Evolutionary conservation across 2,888 invertebrate species (phyloP).

Genomic region (Neria commutata): DNA sequence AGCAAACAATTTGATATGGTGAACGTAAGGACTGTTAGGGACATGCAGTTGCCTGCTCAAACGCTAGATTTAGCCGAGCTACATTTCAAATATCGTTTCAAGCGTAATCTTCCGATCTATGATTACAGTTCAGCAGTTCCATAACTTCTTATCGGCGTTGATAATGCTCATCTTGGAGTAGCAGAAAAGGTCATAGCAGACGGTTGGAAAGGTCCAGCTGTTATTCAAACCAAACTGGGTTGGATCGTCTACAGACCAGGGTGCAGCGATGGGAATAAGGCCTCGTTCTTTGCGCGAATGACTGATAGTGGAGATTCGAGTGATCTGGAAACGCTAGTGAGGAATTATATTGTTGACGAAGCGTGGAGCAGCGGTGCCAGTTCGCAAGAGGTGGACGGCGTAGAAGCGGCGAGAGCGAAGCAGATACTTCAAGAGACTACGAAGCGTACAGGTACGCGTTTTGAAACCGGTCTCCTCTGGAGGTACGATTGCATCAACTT

Average conservation of each 20-base stretch:
- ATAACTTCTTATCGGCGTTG: not conserved
- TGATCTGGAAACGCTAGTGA: slow-evolving; percentile 7
- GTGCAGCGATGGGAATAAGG: not conserved
- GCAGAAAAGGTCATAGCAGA: too few species aligned
- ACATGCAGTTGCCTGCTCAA: too few species aligned
- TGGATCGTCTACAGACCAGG: slow-evolving; percentile 2
- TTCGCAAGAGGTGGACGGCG: not conserved
- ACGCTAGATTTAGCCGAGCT: too few species aligned
- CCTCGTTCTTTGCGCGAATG: not conserved
- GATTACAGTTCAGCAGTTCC: not conserved
- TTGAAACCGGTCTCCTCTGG: slow-evolving; percentile 31
- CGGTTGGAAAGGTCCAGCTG: not conserved
- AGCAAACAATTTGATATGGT: too few species aligned
- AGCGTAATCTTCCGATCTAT: not conserved
- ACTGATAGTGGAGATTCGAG: not conserved
- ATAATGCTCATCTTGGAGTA: not conserved
- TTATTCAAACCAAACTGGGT: not conserved
- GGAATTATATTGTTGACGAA: slow-evolving; percentile 4
- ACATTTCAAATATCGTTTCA: not conserved
- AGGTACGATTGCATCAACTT: slow-evolving; percentile 24
- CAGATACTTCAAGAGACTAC: not conserved
- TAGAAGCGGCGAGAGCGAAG: not conserved
- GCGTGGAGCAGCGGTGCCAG: not conserved
- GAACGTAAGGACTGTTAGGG: too few species aligned
- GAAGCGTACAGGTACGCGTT: not conserved